Conservation (phyloP, 2,797 vertebrate species). For the Mycteria americana region DNA sequence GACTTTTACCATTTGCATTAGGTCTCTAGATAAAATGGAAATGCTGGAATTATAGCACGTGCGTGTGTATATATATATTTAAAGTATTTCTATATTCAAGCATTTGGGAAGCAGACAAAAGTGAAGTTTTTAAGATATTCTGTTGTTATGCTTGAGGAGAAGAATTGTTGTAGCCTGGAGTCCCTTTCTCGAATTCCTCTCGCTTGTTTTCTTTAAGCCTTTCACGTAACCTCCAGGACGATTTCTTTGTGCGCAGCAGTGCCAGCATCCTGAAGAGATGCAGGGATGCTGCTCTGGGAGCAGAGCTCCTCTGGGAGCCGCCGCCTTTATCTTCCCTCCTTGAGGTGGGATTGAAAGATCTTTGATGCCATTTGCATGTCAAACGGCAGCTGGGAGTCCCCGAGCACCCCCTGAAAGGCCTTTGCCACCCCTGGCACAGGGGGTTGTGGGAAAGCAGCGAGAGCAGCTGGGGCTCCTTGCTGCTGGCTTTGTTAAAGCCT, state of each 20-base stretch:
- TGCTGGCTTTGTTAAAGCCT: background rate
- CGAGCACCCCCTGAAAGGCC: slow-evolving; percentile 2
- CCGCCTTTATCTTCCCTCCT: slow-evolving; percentile 4
- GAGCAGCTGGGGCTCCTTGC: slow-evolving; percentile 23
- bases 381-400: slow-evolving; percentile 2
- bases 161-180: background rate
- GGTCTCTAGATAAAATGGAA: background rate
- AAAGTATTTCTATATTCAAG: background rate
- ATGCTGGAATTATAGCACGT: rapidly evolving
- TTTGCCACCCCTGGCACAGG: slow-evolving; percentile 33
- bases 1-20: background rate
- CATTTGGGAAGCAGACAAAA: background rate
- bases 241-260: background rate
- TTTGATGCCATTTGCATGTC: slow-evolving; percentile 59
- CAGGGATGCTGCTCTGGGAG: background rate
- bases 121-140: background rate
- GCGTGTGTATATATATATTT: rapidly evolving
- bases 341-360: slow-evolving; percentile 38
- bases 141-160: background rate
- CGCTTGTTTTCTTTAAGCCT: background rate
- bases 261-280: background rate
- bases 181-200: background rate
- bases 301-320: background rate
- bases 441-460: slow-evolving; percentile 53
- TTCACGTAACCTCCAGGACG: background rate